These are phyloP conservation scores for Pilophorus perplexus DNA, from an alignment of 2,888 invertebrate species.

Conservation along the genomic window DNA sequence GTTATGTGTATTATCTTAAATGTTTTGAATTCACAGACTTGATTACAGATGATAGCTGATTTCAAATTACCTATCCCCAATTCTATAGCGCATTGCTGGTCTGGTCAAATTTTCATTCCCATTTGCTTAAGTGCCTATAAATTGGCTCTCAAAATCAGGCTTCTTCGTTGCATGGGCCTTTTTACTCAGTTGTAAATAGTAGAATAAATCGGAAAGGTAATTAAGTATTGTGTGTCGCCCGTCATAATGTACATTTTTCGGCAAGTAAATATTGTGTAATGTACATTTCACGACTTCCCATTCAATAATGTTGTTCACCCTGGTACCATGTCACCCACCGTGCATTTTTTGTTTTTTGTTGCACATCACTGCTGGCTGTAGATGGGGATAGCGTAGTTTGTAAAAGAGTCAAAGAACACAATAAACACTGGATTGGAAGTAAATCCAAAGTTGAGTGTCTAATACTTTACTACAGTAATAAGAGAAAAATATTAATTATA, in stretches of 20 bases:
- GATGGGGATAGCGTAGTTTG: constrained; percentile 38
- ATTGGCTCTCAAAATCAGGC: too few relatives aligned
- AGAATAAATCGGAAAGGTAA: too few relatives aligned
- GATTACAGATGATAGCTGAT: constrained; percentile 37
- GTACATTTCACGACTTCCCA: too few relatives aligned
- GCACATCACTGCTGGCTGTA: constrained; percentile 33
- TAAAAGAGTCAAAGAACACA: constrained; percentile 39
- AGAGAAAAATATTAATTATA: constrained; percentile 9
- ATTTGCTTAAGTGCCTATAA: too few relatives aligned
- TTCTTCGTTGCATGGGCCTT: too few relatives aligned
- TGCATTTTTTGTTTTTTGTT: constrained; percentile 34
- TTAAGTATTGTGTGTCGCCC: too few relatives aligned
- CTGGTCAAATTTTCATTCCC: too few relatives aligned
- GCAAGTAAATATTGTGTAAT: too few relatives aligned
- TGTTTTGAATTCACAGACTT: constrained; percentile 34
- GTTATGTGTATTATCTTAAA: constrained; percentile 21
- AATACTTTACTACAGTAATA: constrained; percentile 31
- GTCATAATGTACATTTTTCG: too few relatives aligned
- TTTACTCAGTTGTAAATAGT: too few relatives aligned
- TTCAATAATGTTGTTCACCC: too few relatives aligned
- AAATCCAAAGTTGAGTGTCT: constrained; percentile 40
- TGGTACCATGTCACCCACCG: constrained; percentile 13
- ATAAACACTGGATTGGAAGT: constrained; percentile 37
- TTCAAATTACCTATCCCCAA: constrained; percentile 35
- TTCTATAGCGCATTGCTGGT: constrained; percentile 21